phyloP scores from a whole-genome alignment of 2,888 invertebrate genomes.

The Cosmia trapezina region DNA sequence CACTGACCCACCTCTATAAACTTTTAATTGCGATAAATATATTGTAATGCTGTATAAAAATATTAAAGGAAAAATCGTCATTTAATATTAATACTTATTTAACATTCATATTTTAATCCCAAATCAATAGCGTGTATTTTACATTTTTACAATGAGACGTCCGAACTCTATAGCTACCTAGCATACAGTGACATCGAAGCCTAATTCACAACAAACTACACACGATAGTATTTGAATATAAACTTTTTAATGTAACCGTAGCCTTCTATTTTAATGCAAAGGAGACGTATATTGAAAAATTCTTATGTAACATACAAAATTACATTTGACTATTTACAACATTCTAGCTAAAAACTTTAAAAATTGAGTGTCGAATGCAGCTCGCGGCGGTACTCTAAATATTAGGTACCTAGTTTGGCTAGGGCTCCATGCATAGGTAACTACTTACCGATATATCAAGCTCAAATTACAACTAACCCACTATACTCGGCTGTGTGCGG shows the following conservation, averaged over 20 bases:
- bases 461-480: constrained; percentile 78
- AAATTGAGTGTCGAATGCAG: constrained; percentile 79
- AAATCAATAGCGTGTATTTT: constrained; percentile 88
- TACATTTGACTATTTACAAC: constrained; percentile 89
- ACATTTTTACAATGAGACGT: constrained; percentile 90
- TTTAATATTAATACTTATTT: constrained; percentile 86
- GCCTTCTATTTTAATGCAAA: constrained; percentile 87
- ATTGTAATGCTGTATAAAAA: constrained; percentile 90
- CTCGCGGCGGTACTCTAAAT: constrained; percentile 81
- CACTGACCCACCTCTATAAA: constrained; percentile 90
- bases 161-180: constrained; percentile 85
- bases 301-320: constrained; percentile 89
- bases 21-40: constrained; percentile 90
- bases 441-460: constrained; percentile 82
- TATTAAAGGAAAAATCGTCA: constrained; percentile 90
- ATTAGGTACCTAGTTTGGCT: constrained; percentile 85
- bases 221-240: constrained; percentile 86
- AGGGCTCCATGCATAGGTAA: constrained; percentile 84
- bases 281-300: constrained; percentile 88
- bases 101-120: constrained; percentile 85
- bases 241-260: constrained; percentile 84
- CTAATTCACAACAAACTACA: constrained; percentile 89
- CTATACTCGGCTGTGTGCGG: constrained; percentile 63
- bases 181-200: constrained; percentile 88
- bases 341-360: constrained; percentile 84